Percentiles rank a stretch among this genome's conserved stretches.
phyloP scores from a whole-genome alignment of 2,113 vertebrate genomes.

The Ptyas mucosa region DNA sequence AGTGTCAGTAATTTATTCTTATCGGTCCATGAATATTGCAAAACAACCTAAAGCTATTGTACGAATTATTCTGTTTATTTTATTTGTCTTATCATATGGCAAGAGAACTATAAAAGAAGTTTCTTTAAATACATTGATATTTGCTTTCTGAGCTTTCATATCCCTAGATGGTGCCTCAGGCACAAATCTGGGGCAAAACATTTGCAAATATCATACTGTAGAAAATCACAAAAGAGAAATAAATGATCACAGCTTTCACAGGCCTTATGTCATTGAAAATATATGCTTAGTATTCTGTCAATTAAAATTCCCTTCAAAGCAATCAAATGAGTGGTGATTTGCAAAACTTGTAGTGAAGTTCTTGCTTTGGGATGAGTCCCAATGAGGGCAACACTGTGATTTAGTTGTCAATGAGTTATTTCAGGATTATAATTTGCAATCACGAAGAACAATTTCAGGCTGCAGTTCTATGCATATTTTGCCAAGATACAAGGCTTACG shows the following conservation, averaged over 20 bases:
- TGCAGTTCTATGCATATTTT: background rate
- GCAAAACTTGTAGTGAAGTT: background rate
- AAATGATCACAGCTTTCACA: conserved; percentile 3
- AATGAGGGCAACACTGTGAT: too few species aligned
- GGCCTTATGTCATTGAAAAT: background rate
- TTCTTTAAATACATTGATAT: conserved; percentile 4
- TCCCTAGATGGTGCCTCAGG: conserved; percentile 32
- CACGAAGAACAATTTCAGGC: background rate
- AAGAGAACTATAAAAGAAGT: conserved; percentile 14
- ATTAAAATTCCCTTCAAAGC: background rate
- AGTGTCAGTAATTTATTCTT: background rate
- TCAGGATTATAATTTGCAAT: background rate
- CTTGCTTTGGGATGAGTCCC: background rate
- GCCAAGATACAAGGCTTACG: background rate
- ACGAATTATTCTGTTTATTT: background rate
- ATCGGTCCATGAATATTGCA: background rate
- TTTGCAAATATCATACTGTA: fast-evolving
- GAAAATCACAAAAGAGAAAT: conserved; percentile 10
- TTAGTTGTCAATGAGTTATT: background rate
- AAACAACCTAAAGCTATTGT: background rate
- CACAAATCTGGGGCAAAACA: conserved; percentile 21
- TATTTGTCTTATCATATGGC: background rate
- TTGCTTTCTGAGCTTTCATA: conserved; percentile 1
- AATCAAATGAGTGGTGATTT: background rate
- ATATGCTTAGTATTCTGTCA: background rate